These are phyloP conservation scores for Fabriciana adippe DNA, from an alignment of 2,888 invertebrate genomes.

Conservation along the genomic window DNA sequence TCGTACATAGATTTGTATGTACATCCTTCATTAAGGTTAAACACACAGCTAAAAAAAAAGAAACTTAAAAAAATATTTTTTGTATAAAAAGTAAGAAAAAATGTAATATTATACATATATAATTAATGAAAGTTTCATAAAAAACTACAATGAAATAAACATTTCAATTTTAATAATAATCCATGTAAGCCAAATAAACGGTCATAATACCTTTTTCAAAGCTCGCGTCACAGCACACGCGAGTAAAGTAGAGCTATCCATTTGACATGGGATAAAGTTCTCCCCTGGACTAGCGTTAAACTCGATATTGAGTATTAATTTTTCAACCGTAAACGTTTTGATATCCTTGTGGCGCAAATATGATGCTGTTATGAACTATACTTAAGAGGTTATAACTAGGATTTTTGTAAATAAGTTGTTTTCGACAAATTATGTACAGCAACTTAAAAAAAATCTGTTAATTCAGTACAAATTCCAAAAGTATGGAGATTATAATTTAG, in stretches of 20 bases:
- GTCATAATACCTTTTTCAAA: conserved; percentile 24
- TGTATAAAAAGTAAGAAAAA: too few relatives aligned
- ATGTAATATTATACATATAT: too few relatives aligned
- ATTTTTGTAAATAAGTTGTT: too few relatives aligned
- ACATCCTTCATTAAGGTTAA: too few relatives aligned
- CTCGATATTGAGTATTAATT: conserved; percentile 16
- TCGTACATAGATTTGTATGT: too few relatives aligned
- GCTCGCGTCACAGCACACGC: conserved; percentile 23
- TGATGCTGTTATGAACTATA: neutral
- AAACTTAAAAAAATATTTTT: too few relatives aligned
- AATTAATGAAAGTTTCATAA: neutral
- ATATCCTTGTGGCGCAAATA: neutral
- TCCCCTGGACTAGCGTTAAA: conserved; percentile 5
- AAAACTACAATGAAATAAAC: neutral
- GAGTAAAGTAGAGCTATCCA: conserved; percentile 22
- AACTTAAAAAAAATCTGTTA: too few relatives aligned
- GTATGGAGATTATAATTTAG: too few relatives aligned
- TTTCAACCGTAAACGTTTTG: neutral
- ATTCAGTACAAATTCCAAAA: too few relatives aligned
- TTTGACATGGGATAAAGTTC: conserved; percentile 30
- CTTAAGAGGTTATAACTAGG: too few relatives aligned
- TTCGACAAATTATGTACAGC: too few relatives aligned
- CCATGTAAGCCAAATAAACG: conserved; percentile 6
- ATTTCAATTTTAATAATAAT: neutral
- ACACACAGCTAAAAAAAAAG: too few relatives aligned